Conservation (phyloP, 1,140 invertebrate species). For the Leptopilina clavipes region DNA sequence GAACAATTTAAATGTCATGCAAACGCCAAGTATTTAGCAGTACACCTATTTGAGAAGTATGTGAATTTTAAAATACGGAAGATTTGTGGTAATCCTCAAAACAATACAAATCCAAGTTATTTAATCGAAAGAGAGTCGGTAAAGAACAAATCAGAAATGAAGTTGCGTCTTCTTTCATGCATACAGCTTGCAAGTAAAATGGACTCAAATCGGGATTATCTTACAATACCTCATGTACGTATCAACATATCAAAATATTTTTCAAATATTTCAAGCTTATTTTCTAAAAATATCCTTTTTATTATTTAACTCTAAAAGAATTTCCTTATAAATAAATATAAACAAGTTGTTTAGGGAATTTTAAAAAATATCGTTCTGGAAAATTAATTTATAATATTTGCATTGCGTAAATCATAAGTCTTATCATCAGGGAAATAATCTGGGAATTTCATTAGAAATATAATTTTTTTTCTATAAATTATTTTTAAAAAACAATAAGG, state of each 20-base stretch:
- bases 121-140: slow-evolving; percentile 42
- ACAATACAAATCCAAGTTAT: slow-evolving; percentile 40
- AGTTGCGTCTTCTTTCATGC: slow-evolving; percentile 61
- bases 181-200: slow-evolving; percentile 68
- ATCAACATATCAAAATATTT: not conserved
- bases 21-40: slow-evolving; percentile 62
- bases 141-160: slow-evolving; percentile 46
- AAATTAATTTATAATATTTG: too few species aligned
- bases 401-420: too few species aligned
- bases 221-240: slow-evolving; percentile 59
- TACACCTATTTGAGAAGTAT: slow-evolving; percentile 66
- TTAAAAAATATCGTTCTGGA: too few species aligned
- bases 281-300: too few species aligned
- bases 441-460: too few species aligned
- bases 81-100: slow-evolving; percentile 43
- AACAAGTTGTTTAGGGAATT: too few species aligned
- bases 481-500: too few species aligned
- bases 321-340: too few species aligned
- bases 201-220: slow-evolving; percentile 52
- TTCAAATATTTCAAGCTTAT: slow-evolving; percentile 12
- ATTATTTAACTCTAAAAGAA: too few species aligned
- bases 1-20: slow-evolving; percentile 53
- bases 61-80: slow-evolving; percentile 62
- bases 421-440: too few species aligned
- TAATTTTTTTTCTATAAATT: too few species aligned